These are phyloP conservation scores for Coleophora deauratella DNA, from an alignment of 2,888 invertebrate species.

Conservation along the genomic window DNA sequence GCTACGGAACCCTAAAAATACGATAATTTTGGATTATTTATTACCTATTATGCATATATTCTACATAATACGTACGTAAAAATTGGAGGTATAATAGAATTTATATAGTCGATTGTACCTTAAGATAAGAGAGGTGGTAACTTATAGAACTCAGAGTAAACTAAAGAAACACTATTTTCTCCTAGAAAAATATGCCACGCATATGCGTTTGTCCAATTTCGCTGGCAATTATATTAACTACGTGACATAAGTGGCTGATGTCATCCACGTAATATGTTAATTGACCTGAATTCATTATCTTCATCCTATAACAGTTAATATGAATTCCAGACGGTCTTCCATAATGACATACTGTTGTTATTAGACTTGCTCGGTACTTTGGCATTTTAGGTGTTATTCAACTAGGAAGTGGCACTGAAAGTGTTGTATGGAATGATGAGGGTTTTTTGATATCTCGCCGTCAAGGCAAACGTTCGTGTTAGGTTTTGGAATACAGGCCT, in stretches of 20 bases:
- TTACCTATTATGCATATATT: too few relatives aligned
- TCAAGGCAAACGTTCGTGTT: too few relatives aligned
- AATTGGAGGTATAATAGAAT: too few relatives aligned
- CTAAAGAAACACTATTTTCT: too few relatives aligned
- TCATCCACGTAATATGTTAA: conserved; percentile 34
- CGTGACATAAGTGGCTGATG: conserved; percentile 43
- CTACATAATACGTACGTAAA: too few relatives aligned
- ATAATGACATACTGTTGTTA: conserved; percentile 32
- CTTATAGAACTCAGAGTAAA: too few relatives aligned
- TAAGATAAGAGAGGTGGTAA: too few relatives aligned
- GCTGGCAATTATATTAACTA: conserved; percentile 38
- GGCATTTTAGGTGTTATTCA: not conserved
- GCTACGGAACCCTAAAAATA: too few relatives aligned
- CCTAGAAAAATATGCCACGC: conserved; percentile 16
- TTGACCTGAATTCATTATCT: conserved; percentile 44
- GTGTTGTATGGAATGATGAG: not conserved
- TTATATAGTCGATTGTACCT: too few relatives aligned
- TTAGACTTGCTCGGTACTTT: conserved; percentile 20
- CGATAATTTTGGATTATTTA: too few relatives aligned
- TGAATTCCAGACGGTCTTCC: conserved; percentile 32
- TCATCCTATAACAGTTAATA: conserved; percentile 39
- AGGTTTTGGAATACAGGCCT: too few relatives aligned
- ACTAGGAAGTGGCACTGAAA: not conserved
- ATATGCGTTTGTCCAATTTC: conserved; percentile 40
- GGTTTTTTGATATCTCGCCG: too few relatives aligned